A percentile compares a stretch with the other conserved stretches of the same genome.
phyloP scores from a whole-genome alignment of 2,113 vertebrate genomes.

The Notarius lentiginosus region DNA sequence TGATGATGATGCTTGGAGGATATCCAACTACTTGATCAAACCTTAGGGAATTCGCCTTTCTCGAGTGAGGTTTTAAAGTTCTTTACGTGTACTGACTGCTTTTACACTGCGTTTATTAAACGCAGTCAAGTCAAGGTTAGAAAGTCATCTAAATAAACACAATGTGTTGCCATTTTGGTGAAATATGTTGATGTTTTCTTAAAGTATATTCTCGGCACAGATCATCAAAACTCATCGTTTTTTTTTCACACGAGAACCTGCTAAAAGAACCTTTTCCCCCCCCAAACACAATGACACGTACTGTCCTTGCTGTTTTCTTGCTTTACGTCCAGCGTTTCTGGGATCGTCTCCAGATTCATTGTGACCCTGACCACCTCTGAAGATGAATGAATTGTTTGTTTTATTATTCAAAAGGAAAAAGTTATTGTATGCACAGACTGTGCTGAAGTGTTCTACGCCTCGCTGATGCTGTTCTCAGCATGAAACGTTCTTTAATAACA shows the following conservation, averaged over 20 bases:
- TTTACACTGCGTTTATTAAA: too few species aligned
- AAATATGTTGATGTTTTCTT: not conserved
- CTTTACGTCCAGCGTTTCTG: not conserved
- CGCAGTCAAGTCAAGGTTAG: too few species aligned
- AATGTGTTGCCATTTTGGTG: not conserved
- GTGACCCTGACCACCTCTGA: not conserved
- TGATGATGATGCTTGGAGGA: not conserved
- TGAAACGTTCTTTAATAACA: not conserved
- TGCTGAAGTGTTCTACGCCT: not conserved
- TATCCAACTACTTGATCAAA: not conserved
- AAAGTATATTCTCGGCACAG: not conserved
- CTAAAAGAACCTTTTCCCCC: not conserved
- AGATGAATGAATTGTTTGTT: not conserved
- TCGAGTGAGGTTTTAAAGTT: not conserved
- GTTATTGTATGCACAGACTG: not conserved
- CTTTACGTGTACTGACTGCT: not conserved
- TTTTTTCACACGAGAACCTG: not conserved
- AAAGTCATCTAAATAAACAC: not conserved
- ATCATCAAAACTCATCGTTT: not conserved
- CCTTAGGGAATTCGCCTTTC: not conserved
- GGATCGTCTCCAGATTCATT: not conserved
- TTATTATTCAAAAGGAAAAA: not conserved
- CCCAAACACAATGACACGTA: not conserved
- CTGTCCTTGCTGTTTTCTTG: not conserved
- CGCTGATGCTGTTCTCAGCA: not conserved